A percentile compares a stretch with the other conserved stretches of the same genome.
These are phyloP conservation scores for Cassiopea xamachana DNA, from an alignment of 30 jellyfish, hydroid and myxozoan species.

Conservation along the genomic window DNA sequence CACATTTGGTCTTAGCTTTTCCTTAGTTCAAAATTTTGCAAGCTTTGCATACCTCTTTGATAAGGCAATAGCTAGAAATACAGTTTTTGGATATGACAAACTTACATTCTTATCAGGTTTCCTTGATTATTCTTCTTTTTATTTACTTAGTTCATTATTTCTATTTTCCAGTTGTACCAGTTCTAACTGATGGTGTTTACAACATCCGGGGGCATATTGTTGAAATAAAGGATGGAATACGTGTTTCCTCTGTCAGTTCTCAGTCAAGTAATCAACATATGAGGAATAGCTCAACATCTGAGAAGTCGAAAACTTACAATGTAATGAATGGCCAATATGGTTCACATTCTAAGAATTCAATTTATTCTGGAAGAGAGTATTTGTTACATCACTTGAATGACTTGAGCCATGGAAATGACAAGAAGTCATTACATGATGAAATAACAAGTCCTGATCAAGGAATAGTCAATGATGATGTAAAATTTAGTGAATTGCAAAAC, in stretches of 20 bases:
- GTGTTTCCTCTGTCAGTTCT: constrained; percentile 52
- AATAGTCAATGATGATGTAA: not conserved
- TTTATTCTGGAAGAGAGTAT: constrained; percentile 65
- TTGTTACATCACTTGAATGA: constrained; percentile 57
- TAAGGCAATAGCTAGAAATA: too few relatives aligned
- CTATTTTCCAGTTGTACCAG: not conserved
- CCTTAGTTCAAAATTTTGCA: too few relatives aligned
- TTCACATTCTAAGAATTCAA: constrained; percentile 27
- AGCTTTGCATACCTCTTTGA: too few relatives aligned
- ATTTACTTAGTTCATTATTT: not conserved
- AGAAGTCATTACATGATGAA: not conserved
- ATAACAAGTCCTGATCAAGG: not conserved
- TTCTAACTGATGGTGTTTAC: constrained; percentile 85
- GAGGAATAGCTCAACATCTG: constrained; percentile 24
- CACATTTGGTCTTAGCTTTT: too few relatives aligned
- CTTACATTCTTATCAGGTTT: too few relatives aligned
- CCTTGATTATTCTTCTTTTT: too few relatives aligned
- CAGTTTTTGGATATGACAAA: too few relatives aligned
- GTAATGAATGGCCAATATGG: constrained; percentile 4
- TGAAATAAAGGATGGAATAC: constrained; percentile 86
- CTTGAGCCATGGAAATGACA: constrained; percentile 30
- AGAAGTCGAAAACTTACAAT: not conserved
- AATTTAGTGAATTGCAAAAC: not conserved
- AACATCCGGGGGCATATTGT: constrained; percentile 86
- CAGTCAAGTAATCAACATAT: constrained; percentile 22